These are phyloP conservation scores for Clavelina lepadiformis DNA, from an alignment of 23 tunicate genomes.

Conservation along the genomic window DNA sequence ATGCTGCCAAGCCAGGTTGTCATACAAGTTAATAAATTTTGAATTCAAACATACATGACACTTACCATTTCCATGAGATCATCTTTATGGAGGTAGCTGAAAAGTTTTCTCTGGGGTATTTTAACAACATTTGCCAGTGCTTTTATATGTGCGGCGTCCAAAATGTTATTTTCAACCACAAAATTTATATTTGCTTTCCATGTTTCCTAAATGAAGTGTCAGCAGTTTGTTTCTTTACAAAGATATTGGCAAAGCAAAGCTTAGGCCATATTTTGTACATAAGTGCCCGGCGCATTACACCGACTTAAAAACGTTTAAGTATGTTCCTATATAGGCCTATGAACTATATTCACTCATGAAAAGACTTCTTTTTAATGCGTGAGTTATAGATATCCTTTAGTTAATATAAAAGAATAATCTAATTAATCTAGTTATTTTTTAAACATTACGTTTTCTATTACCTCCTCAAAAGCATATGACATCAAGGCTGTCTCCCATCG, in stretches of 20 bases:
- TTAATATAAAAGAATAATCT: too few species aligned
- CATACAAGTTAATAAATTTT: background rate
- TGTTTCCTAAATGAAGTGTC: too few species aligned
- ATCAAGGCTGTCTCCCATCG: constrained; percentile 79
- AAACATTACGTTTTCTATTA: too few species aligned
- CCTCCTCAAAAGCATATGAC: constrained; percentile 59
- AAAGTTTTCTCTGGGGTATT: constrained; percentile 68
- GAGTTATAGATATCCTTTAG: too few species aligned
- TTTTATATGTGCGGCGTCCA: constrained; percentile 69
- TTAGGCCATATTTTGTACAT: too few species aligned
- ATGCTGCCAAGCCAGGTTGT: background rate
- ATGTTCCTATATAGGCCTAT: too few species aligned
- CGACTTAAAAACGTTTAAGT: too few species aligned
- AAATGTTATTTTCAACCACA: constrained; percentile 57
- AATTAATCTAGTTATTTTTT: too few species aligned
- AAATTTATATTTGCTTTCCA: constrained; percentile 76
- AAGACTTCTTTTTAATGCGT: too few species aligned
- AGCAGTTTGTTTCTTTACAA: too few species aligned
- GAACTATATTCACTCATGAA: too few species aligned
- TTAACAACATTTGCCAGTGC: constrained; percentile 58
- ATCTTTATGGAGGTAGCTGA: constrained; percentile 62
- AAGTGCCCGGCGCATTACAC: too few species aligned
- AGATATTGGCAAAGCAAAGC: background rate
- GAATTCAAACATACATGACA: background rate
- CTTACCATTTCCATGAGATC: constrained; percentile 72